Base-by-base conservation (phyloP, 1,140 invertebrate genomes). In the Musca vetustissima region DNA sequence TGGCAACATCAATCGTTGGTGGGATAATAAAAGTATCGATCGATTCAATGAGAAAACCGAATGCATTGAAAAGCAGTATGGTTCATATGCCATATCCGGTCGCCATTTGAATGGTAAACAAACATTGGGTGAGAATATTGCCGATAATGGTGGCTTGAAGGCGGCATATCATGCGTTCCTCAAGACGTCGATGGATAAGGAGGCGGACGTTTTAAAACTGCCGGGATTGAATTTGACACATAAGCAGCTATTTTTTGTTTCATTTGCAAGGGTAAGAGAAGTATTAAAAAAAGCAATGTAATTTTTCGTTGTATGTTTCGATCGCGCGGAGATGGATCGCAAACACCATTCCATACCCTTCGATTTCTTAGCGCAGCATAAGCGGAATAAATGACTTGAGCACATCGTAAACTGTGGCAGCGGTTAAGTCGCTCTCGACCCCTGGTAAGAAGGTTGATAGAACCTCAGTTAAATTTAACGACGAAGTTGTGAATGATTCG, bases 1-100 rank as follows among this genome's bases (percentile, higher is more conserved):
- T 73, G 98, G 98, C 0, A 99, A 99, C 83, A 84, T 99, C 66
- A 90, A 97, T 78, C 92, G 95, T 69, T 99, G 98, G 98, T 99
- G 97, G 98, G 94, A 97, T 70, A 93, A 97, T 73, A 89, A 89
- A 11, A 99, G 97, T 0, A 95, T 96, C 66, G 88, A 89, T 0
- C 89, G 87, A 24, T 99, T 99, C 79, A 94, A 97, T 75, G 86
- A 91, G 53, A 88, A 93, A 72, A 92, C 95, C 0, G 88, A 96
- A 73, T 99, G 98, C 78, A 92, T 99, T 66, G 89, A 94, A 13
- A 88, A 95, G 50, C 97, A 99, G 82, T 99, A 99, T 79, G 89
- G 85, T 73, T 85, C 83, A 9, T 96, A 91, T 76, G 83, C 85
- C 70, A 84, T 92, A 25, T 88, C 90, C 32, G 87, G 86, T 49